phyloP scores from a whole-genome alignment of 2,797 vertebrate genomes.

The Coracias cyanogaster region DNA sequence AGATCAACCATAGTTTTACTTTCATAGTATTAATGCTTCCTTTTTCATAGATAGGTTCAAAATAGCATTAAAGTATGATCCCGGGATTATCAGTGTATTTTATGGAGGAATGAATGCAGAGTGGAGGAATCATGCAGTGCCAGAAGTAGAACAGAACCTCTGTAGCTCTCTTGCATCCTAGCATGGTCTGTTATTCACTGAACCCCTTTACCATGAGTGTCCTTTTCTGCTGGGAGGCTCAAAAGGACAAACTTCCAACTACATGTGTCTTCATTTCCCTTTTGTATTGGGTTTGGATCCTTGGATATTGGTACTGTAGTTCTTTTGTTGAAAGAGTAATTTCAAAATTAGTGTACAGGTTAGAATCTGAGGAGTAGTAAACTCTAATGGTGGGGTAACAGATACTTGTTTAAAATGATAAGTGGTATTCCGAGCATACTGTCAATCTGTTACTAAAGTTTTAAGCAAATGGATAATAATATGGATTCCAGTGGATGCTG shows the following conservation, averaged over 20 bases:
- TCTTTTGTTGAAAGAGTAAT: background rate
- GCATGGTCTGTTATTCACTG: background rate
- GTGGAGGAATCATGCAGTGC: background rate
- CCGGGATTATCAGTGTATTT: slow-evolving; percentile 1
- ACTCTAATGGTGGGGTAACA: background rate
- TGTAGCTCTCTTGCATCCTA: background rate
- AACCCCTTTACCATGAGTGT: background rate
- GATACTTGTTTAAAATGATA: background rate
- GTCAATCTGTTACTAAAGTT: background rate
- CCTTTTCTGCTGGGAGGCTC: background rate
- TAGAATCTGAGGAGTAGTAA: background rate
- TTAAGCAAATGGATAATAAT: background rate
- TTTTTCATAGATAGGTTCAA: background rate
- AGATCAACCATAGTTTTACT: background rate
- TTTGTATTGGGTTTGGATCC: background rate
- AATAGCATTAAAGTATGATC: background rate
- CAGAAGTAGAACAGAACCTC: background rate
- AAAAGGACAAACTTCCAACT: background rate
- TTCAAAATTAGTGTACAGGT: background rate
- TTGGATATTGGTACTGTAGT: background rate
- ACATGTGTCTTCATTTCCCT: background rate
- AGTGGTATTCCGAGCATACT: background rate
- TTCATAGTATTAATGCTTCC: background rate
- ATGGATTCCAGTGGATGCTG: background rate
- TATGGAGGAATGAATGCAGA: background rate